These are phyloP conservation scores for Thereuonema tuberculata DNA, from an alignment of 1,140 invertebrate species.

Conservation along the genomic window DNA sequence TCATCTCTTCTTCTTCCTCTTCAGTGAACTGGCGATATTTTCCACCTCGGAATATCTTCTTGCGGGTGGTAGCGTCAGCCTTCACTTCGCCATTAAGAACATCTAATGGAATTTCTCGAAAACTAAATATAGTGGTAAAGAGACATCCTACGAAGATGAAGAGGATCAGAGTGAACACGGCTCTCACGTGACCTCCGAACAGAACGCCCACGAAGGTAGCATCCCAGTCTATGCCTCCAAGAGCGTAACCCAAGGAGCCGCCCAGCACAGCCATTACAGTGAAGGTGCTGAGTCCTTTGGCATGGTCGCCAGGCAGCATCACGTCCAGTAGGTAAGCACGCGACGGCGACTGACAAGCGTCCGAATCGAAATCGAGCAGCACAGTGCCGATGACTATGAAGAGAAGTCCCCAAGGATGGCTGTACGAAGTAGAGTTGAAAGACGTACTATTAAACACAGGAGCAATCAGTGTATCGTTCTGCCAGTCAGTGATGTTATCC, in stretches of 20 bases:
- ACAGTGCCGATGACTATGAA: conserved; percentile 89
- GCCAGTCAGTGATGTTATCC: background rate
- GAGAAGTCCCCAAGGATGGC: conserved; percentile 62
- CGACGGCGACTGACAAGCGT: conserved; percentile 87
- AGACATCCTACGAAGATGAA: conserved; percentile 74
- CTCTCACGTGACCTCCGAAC: conserved; percentile 73
- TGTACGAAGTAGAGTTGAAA: background rate
- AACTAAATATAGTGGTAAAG: conserved; percentile 62
- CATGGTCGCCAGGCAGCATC: conserved; percentile 83
- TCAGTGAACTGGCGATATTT: too few species aligned
- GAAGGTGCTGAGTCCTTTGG: conserved; percentile 81
- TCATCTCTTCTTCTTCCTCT: too few species aligned
- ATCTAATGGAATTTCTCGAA: conserved; percentile 68
- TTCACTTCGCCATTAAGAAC: conserved; percentile 22
- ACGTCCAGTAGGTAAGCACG: conserved; percentile 86
- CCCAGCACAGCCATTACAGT: conserved; percentile 93
- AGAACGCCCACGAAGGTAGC: conserved; percentile 55
- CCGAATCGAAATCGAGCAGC: conserved; percentile 86
- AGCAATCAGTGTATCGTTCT: conserved; percentile 4
- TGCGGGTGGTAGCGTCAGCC: too few species aligned
- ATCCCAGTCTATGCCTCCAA: conserved; percentile 90
- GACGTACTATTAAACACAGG: background rate
- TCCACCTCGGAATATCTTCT: too few species aligned
- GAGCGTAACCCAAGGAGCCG: conserved; percentile 79
- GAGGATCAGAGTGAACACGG: conserved; percentile 77